Conservation (phyloP, 2,113 vertebrate species). For the Percina caprodes region DNA sequence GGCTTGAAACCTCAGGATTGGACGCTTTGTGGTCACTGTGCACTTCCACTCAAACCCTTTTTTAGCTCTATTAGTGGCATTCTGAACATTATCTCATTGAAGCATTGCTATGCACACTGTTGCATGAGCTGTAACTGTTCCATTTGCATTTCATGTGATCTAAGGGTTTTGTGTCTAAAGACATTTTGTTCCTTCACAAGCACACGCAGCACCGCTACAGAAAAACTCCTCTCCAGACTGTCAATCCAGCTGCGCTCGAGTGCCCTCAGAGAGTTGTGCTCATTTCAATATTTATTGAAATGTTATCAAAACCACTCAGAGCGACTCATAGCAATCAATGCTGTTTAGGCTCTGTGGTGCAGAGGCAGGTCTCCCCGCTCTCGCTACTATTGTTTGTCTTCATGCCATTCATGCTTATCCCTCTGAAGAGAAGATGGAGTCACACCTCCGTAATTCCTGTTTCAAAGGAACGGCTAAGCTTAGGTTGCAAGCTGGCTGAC, state of each 20-base stretch:
- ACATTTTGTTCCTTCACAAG: constrained; percentile 31
- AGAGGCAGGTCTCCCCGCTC: constrained; percentile 42
- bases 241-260: constrained; percentile 59
- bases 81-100: constrained; percentile 24
- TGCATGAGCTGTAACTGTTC: neutral
- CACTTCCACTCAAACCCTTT: constrained; percentile 4
- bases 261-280: constrained; percentile 63
- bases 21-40: constrained; percentile 30
- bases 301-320: constrained; percentile 81
- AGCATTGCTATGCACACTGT: constrained; percentile 10
- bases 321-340: constrained; percentile 75
- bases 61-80: constrained; percentile 15
- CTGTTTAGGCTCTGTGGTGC: constrained; percentile 62
- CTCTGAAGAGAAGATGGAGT: constrained; percentile 56
- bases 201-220: constrained; percentile 9
- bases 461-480: constrained; percentile 34
- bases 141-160: constrained; percentile 44
- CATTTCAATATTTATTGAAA: constrained; percentile 83
- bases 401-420: constrained; percentile 50
- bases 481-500: constrained; percentile 57
- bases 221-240: constrained; percentile 45
- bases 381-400: constrained; percentile 63
- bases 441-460: constrained; percentile 62
- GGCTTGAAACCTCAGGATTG: constrained; percentile 14
- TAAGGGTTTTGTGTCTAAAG: constrained; percentile 15